Conservation (phyloP, 2,797 vertebrate species). For the Threskiornis aethiopicus region DNA sequence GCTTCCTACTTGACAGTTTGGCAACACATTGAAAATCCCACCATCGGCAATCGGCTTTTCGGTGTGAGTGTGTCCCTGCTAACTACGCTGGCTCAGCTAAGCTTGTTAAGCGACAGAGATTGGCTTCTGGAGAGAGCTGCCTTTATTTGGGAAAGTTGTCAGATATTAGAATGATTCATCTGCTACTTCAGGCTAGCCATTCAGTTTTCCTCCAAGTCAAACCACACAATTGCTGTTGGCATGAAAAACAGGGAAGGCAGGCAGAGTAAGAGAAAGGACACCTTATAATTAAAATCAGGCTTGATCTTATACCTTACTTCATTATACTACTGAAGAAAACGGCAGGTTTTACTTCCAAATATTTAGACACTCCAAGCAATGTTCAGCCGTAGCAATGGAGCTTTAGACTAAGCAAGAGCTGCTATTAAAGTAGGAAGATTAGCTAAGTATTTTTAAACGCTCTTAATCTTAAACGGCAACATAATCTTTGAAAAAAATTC, state of each 20-base stretch:
- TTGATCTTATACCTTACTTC: not conserved
- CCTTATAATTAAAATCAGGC: slow-evolving; percentile 39
- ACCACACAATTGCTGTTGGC: slow-evolving; percentile 30
- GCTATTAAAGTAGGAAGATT: not conserved
- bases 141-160: slow-evolving; percentile 44
- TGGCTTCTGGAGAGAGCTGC: not conserved
- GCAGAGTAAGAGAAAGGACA: slow-evolving; percentile 17
- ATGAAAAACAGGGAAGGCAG: slow-evolving; percentile 35
- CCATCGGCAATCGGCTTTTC: not conserved
- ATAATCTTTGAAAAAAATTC: not conserved
- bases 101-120: slow-evolving; percentile 35
- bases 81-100: not conserved
- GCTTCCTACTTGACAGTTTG: not conserved
- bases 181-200: slow-evolving; percentile 19
- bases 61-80: not conserved
- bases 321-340: slow-evolving; percentile 28
- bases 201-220: slow-evolving; percentile 45
- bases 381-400: not conserved
- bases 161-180: slow-evolving; percentile 49
- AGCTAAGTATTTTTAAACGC: slow-evolving; percentile 2
- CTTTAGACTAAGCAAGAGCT: not conserved
- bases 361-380: slow-evolving; percentile 17
- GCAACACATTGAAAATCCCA: not conserved
- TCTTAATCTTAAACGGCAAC: not conserved
- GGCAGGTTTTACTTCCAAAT: slow-evolving; percentile 29